Evolutionary conservation across 2,113 vertebrate species (phyloP).

Genomic region (Sinosuthora webbiana): DNA sequence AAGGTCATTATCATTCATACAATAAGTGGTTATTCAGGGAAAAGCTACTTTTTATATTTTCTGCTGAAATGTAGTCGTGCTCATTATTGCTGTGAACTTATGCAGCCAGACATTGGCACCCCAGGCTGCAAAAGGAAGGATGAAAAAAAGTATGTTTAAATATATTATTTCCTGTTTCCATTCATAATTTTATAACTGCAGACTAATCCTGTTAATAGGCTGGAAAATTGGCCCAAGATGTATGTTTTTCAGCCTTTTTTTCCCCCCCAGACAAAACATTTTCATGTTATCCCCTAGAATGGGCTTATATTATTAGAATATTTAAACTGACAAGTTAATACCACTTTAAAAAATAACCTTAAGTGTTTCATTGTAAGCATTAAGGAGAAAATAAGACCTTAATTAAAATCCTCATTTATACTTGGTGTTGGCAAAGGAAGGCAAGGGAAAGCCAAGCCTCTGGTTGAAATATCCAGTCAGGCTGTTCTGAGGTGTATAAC

Average conservation of each 20-base stretch:
- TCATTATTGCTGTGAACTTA: background rate
- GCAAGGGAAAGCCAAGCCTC: background rate
- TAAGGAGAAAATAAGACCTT: background rate
- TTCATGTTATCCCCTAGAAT: background rate
- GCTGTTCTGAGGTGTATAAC: background rate
- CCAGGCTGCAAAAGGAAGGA: background rate
- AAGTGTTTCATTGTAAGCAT: background rate
- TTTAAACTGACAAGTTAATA: background rate
- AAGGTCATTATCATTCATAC: background rate
- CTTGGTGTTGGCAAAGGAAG: background rate
- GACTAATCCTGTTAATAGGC: background rate
- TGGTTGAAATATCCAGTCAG: background rate
- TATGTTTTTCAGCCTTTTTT: background rate
- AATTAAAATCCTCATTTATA: background rate
- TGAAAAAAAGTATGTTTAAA: background rate
- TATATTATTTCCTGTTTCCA: background rate
- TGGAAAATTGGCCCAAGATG: background rate
- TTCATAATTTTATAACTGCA: background rate
- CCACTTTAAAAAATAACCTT: background rate
- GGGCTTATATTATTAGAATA: background rate
- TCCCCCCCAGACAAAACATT: background rate
- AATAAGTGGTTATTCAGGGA: background rate
- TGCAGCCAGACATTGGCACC: background rate
- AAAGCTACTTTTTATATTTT: background rate
- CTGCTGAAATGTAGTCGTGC: background rate